Conservation (phyloP, 1,140 invertebrate species). For the Ostrea denselamellosa region DNA sequence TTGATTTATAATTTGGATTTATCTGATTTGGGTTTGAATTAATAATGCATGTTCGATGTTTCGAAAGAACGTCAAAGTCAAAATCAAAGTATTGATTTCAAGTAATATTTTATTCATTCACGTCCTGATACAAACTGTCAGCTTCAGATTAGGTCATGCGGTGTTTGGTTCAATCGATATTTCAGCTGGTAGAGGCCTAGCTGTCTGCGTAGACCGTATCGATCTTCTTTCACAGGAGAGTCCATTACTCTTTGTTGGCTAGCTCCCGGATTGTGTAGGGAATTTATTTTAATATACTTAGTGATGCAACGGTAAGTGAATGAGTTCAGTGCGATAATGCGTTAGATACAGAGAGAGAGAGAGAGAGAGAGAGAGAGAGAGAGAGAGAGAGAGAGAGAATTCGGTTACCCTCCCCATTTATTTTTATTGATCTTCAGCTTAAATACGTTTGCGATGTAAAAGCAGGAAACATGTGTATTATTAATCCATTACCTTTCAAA, state of each 20-base stretch:
- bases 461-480: no score
- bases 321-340: background rate
- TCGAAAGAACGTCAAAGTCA: background rate
- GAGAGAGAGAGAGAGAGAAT: background rate
- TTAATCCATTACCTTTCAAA: no score
- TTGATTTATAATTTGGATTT: no score
- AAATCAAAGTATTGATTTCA: background rate
- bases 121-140: conserved; percentile 6
- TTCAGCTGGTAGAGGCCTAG: background rate
- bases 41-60: background rate
- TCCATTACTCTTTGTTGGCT: conserved; percentile 1
- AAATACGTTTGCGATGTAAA: no score
- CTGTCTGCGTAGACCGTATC: background rate
- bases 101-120: background rate
- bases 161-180: background rate
- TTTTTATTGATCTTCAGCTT: no score
- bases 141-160: background rate
- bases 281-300: conserved; percentile 27
- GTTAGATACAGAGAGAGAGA: background rate
- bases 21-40: background rate
- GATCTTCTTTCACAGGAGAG: conserved; percentile 28
- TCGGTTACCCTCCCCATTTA: no score
- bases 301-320: conserved; percentile 6
- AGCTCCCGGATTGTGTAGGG: background rate
- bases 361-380: background rate